Evolutionary conservation across 2,888 invertebrate species (phyloP).

Genomic region (Ommatoiulus sabulosus): DNA sequence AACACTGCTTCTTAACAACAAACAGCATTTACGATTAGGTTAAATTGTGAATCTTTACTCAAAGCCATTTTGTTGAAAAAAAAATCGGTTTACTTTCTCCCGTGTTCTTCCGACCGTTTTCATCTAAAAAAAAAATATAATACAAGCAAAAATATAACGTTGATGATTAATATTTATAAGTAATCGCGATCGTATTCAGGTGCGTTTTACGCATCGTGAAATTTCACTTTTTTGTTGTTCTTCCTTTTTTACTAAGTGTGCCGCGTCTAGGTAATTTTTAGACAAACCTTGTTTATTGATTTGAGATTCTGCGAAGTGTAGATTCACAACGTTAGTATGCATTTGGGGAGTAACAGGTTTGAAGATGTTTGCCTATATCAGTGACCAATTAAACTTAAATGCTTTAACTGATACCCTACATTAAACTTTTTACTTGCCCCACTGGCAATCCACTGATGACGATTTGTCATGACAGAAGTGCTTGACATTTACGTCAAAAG

Average conservation of each 20-base stretch:
- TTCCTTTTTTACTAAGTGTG: background rate
- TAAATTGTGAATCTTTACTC: background rate
- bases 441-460: background rate
- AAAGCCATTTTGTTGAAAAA: background rate
- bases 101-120: background rate
- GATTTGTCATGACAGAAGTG: background rate
- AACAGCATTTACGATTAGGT: background rate
- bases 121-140: background rate
- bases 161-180: conserved; percentile 8
- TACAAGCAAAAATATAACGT: background rate
- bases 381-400: background rate
- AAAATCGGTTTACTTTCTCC: background rate
- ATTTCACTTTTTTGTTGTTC: background rate
- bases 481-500: background rate
- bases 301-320: background rate
- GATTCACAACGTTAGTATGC: background rate
- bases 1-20: background rate
- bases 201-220: background rate
- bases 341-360: background rate
- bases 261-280: background rate
- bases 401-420: background rate
- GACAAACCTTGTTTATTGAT: background rate
- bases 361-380: background rate
- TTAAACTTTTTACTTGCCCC: background rate
- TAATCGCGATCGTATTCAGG: background rate